Base-by-base conservation (phyloP, 2,113 vertebrate genomes). In the Rousettus leschenaultii region DNA sequence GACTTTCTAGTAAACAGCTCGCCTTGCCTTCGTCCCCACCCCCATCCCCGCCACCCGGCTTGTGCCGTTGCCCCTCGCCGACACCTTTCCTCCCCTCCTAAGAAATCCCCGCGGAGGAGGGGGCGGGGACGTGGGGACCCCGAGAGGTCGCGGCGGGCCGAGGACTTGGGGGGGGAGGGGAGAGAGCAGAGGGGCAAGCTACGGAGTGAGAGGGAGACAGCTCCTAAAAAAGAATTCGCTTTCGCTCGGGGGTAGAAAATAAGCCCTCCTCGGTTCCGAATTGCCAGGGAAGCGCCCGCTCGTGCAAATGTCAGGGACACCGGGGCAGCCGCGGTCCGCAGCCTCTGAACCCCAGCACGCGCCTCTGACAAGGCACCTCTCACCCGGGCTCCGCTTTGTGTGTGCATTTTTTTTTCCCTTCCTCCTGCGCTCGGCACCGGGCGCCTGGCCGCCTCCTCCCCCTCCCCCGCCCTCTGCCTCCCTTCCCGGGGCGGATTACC, bases 381-480 rank as follows among this genome's bases (percentile, higher is more conserved):
- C 99, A 99, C 99, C 99, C 98, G 98, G 97, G 98, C 99, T 98
- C 99, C 99, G 99, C 99, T 99, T 99, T 99, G 97, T 98, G 98
- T 97, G 96, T 97, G 95, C 96, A 97, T 96, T 97, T 94, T 84
- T 79, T 77, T 51, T 48, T 12, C 93, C 95, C 90, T 92, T 96
- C 94, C 92, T 92, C 95, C 89, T 59, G 95, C 94, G 96, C 83
- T 85, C 94, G 26, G 96, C 91, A 95, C 97, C 96, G 86, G 97
- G 97, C 97, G 97, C 97, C 97, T 93, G 98, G 98, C 98, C 97
- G 96, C 97, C 98, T 97, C 97, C 96, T 97, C 97, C 97, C 97
- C 97, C 97, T 97, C 98, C 98, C 97, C 97, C 97, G 92, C 97
- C 96, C 98, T 95, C 97, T 95, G 90, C 97, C 97, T 97, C 95